phyloP scores from a whole-genome alignment of 2,888 invertebrate genomes.

The Nomada flava region DNA sequence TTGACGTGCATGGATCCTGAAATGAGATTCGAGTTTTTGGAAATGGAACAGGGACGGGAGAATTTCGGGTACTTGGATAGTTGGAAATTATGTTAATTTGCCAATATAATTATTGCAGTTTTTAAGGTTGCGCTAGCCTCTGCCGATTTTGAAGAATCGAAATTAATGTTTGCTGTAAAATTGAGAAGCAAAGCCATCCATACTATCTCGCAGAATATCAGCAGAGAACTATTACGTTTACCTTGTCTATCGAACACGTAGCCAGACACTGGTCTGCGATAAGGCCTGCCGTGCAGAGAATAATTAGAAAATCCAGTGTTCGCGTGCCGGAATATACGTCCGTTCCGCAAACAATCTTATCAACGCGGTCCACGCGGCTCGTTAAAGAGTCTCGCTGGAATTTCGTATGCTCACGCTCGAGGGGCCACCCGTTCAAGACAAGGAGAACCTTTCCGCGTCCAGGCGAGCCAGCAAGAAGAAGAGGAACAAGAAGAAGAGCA shows the following conservation, averaged over 20 bases:
- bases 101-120: too few relatives aligned
- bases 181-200: background rate
- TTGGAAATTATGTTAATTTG: background rate
- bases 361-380: constrained; percentile 69
- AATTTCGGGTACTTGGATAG: background rate
- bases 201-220: background rate
- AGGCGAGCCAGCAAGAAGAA: background rate
- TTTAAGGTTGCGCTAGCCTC: too few relatives aligned
- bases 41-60: background rate
- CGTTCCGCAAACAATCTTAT: constrained; percentile 71
- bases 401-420: constrained; percentile 69
- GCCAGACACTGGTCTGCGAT: constrained; percentile 31
- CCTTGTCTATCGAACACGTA: constrained; percentile 38
- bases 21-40: constrained; percentile 28
- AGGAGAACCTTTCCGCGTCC: background rate
- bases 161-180: too few relatives aligned
- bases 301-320: constrained; percentile 68
- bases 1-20: constrained; percentile 2
- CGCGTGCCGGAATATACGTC: constrained; percentile 60
- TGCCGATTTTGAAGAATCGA: too few relatives aligned
- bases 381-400: constrained; percentile 67
- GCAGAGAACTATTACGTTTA: constrained; percentile 43
- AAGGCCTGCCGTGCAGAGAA: constrained; percentile 47
- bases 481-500: background rate
- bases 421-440: constrained; percentile 8